These are phyloP conservation scores for Taxidea taxus DNA, from an alignment of 2,113 vertebrate genomes.

Conservation along the genomic window DNA sequence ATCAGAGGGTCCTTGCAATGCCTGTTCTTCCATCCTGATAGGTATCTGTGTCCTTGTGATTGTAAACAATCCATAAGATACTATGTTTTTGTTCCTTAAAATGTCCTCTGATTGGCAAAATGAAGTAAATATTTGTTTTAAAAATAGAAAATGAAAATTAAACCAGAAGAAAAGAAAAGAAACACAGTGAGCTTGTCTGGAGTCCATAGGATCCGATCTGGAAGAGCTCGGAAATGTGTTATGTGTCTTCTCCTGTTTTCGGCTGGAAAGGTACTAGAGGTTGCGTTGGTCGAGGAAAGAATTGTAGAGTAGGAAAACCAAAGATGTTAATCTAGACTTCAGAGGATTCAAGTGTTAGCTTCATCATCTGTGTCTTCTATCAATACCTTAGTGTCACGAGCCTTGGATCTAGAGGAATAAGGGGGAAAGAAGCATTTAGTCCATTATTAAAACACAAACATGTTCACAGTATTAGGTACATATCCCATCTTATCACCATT, in stretches of 20 bases:
- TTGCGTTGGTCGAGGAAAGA: constrained; percentile 80
- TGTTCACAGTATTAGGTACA: neutral
- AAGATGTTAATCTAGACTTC: constrained; percentile 73
- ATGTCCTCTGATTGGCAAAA: constrained; percentile 87
- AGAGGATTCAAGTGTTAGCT: constrained; percentile 92
- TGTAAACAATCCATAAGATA: constrained; percentile 93
- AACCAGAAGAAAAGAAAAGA: constrained; percentile 85
- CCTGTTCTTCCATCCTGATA: constrained; percentile 79
- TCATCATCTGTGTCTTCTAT: constrained; percentile 99
- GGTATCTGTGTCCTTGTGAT: constrained; percentile 89
- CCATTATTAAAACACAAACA: constrained; percentile 15
- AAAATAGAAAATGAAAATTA: constrained; percentile 87
- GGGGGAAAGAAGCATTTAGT: constrained; percentile 18
- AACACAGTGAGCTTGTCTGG: constrained; percentile 89
- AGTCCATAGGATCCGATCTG: constrained; percentile 88
- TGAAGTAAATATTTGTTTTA: constrained; percentile 86
- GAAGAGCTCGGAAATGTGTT: constrained; percentile 85
- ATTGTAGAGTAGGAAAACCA: constrained; percentile 81
- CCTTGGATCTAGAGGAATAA: constrained; percentile 88
- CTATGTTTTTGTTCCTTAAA: constrained; percentile 84
- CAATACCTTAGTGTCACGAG: constrained; percentile 95
- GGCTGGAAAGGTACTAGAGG: constrained; percentile 85
- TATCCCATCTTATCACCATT: neutral
- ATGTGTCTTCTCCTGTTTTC: constrained; percentile 84
- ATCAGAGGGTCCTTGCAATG: constrained; percentile 83